These are phyloP conservation scores for Anguilla rostrata DNA, from an alignment of 2,113 vertebrate genomes.

Conservation along the genomic window DNA sequence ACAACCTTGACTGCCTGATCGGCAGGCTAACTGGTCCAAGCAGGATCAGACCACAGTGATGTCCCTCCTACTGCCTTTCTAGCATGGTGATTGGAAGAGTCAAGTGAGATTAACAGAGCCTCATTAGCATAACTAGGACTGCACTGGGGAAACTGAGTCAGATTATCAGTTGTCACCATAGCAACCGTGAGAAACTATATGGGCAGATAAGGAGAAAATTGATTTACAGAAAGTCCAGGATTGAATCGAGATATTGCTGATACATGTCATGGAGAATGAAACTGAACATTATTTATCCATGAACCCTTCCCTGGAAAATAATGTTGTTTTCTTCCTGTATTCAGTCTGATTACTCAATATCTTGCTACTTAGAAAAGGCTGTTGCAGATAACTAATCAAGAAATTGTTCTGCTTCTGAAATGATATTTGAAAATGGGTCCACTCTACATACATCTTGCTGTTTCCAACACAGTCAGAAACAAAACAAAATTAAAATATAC, in stretches of 20 bases:
- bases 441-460: no score
- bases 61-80: background rate
- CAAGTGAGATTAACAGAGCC: background rate
- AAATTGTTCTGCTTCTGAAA: background rate
- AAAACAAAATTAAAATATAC: background rate
- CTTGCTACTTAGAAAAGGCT: background rate
- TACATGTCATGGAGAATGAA: background rate
- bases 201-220: background rate
- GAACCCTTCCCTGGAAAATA: background rate
- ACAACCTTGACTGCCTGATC: background rate
- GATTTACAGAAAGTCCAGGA: background rate
- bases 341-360: background rate
- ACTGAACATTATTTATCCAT: background rate
- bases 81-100: background rate
- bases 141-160: slow-evolving; percentile 44
- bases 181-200: slow-evolving; percentile 43
- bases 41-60: background rate
- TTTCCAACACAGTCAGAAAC: background rate
- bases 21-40: background rate
- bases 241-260: background rate
- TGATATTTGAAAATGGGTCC: background rate
- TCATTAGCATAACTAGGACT: slow-evolving; percentile 52
- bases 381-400: background rate
- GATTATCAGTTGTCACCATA: slow-evolving; percentile 53
- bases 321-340: background rate